phyloP scores from a whole-genome alignment of 2,888 invertebrate species.

The Kryphioiulus occultus region DNA sequence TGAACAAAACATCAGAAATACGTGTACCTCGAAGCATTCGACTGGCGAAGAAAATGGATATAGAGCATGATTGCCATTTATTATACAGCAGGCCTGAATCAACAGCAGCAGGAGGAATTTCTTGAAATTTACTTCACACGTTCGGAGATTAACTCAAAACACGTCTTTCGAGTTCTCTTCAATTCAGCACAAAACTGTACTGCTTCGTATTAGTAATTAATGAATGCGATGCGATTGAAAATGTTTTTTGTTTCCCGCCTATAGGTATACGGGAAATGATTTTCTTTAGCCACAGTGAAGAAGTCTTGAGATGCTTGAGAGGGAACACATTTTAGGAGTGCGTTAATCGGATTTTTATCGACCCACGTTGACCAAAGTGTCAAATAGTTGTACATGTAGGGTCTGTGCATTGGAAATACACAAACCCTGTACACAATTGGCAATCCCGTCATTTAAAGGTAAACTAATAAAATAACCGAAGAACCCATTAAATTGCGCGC shows the following conservation, averaged over 20 bases:
- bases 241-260: not conserved
- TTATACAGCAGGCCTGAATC: not conserved
- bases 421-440: not conserved
- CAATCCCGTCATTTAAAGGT: not conserved
- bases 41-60: not conserved
- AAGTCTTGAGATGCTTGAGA: not conserved
- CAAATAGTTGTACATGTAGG: not conserved
- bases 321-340: not conserved
- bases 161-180: not conserved
- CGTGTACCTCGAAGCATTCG: slow-evolving; percentile 1
- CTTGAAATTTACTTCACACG: not conserved
- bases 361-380: slow-evolving; percentile 31
- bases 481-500: not conserved
- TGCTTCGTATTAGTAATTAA: not conserved
- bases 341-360: slow-evolving; percentile 8
- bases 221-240: not conserved
- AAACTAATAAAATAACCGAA: not conserved
- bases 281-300: not conserved
- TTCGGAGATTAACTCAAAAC: slow-evolving; percentile 7
- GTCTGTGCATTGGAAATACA: not conserved
- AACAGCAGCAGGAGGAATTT: not conserved
- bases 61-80: not conserved
- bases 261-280: not conserved
- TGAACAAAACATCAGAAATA: not conserved
- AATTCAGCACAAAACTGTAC: not conserved